Evolutionary conservation across 2,888 invertebrate genomes (phyloP).

Genomic region (Drosophila maculinotata): DNA sequence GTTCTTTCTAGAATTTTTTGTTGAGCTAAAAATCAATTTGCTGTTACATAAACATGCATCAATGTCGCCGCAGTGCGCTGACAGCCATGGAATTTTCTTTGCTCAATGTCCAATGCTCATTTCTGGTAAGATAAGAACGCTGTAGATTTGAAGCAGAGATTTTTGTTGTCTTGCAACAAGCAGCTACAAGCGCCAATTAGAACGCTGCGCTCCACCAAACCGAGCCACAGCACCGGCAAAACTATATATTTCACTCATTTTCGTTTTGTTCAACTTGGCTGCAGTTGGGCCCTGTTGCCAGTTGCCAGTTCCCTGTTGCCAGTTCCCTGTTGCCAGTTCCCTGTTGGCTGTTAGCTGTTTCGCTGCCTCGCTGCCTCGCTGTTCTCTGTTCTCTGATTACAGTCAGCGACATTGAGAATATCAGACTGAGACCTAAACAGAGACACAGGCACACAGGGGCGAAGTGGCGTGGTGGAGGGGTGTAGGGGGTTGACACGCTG

Average conservation of each 20-base stretch:
- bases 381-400: conserved; percentile 67
- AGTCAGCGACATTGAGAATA: conserved; percentile 63
- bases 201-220: conserved; percentile 34
- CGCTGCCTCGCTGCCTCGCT: too few species aligned
- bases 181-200: conserved; percentile 78
- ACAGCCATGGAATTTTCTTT: conserved; percentile 67
- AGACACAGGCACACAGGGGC: background rate
- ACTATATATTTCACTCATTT: conserved; percentile 63
- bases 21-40: conserved; percentile 69
- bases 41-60: conserved; percentile 76
- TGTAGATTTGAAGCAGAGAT: conserved; percentile 72
- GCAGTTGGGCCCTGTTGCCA: conserved; percentile 11
- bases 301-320: conserved; percentile 17
- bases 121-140: conserved; percentile 72
- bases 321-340: conserved; percentile 14
- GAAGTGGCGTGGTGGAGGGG: background rate
- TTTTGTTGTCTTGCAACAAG: conserved; percentile 44
- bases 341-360: conserved; percentile 22
- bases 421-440: conserved; percentile 34
- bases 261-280: conserved; percentile 38
- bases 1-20: background rate
- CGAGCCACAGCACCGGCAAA: conserved; percentile 24
- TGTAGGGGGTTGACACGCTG: conserved; percentile 39
- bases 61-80: conserved; percentile 59
- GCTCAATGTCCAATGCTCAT: conserved; percentile 59